Percentiles rank a stretch among this genome's conserved stretches.
phyloP scores from a whole-genome alignment of 2,888 invertebrate species.

The Tetrapedia diversipes region DNA sequence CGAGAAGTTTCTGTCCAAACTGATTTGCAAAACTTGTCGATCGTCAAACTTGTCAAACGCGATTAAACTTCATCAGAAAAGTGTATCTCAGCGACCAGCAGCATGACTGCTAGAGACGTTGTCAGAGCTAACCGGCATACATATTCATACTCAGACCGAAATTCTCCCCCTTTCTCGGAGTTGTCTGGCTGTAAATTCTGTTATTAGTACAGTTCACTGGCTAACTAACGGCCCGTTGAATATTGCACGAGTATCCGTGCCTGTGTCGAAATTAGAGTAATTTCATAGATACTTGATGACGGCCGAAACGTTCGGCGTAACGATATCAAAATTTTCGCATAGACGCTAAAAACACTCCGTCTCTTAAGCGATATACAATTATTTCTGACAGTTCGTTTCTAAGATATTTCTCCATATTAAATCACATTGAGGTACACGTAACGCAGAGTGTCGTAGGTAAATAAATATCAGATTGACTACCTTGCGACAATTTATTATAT shows the following conservation, averaged over 20 bases:
- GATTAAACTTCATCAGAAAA: conserved; percentile 45
- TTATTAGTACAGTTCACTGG: conserved; percentile 62
- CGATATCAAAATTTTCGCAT: conserved; percentile 11
- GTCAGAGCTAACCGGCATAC: conserved; percentile 16
- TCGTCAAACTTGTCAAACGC: conserved; percentile 21
- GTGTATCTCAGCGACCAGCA: conserved; percentile 12
- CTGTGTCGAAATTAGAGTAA: conserved; percentile 35
- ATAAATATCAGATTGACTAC: conserved; percentile 22
- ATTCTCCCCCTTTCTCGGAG: conserved; percentile 23
- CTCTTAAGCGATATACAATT: too few species aligned
- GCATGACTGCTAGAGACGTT: conserved; percentile 6
- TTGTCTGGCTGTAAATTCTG: conserved; percentile 53
- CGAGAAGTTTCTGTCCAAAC: conserved; percentile 15
- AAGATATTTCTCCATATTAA: too few species aligned
- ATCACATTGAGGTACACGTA: too few species aligned
- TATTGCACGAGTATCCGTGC: conserved; percentile 41
- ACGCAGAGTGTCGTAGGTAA: conserved; percentile 8
- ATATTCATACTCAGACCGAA: conserved; percentile 35
- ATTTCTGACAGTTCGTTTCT: too few species aligned
- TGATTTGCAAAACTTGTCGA: conserved; percentile 30
- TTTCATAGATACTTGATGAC: conserved; percentile 30
- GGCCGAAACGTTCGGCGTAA: neutral
- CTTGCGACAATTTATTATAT: neutral
- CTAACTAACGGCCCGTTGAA: conserved; percentile 59
- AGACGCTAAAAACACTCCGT: too few species aligned